A percentile compares a stretch with the other conserved stretches of the same genome.
These are phyloP conservation scores for Apotomis turbidana DNA, from an alignment of 2,888 invertebrate species.

Conservation along the genomic window DNA sequence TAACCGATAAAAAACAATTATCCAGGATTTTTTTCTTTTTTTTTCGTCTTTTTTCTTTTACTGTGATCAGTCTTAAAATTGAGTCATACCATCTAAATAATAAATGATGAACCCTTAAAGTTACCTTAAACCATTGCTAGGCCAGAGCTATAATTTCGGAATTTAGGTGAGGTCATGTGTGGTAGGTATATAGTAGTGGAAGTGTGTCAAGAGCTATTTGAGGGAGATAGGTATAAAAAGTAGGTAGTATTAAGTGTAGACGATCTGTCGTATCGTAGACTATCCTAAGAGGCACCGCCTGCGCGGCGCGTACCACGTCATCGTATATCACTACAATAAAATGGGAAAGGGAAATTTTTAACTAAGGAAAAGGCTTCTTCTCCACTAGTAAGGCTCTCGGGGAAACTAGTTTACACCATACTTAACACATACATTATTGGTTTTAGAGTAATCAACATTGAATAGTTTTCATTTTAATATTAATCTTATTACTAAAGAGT, in stretches of 20 bases:
- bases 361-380: slow-evolving; percentile 82
- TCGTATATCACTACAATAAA: slow-evolving; percentile 54
- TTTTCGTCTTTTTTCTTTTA: slow-evolving; percentile 63
- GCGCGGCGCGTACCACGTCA: slow-evolving; percentile 52
- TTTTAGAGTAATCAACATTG: slow-evolving; percentile 84
- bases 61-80: slow-evolving; percentile 84
- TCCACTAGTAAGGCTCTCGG: slow-evolving; percentile 80
- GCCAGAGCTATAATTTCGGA: slow-evolving; percentile 71
- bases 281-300: slow-evolving; percentile 40
- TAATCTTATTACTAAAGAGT: slow-evolving; percentile 83
- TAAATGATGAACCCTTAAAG: slow-evolving; percentile 77
- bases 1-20: slow-evolving; percentile 66
- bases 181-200: slow-evolving; percentile 54
- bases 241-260: slow-evolving; percentile 58
- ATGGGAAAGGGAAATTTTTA: slow-evolving; percentile 60
- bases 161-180: slow-evolving; percentile 52
- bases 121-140: slow-evolving; percentile 74
- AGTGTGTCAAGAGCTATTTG: slow-evolving; percentile 58
- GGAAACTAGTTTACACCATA: slow-evolving; percentile 79
- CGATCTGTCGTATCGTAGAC: slow-evolving; percentile 50
- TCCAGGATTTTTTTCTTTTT: slow-evolving; percentile 62
- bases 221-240: slow-evolving; percentile 60
- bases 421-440: slow-evolving; percentile 79
- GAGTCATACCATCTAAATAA: slow-evolving; percentile 83
- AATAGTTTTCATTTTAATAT: slow-evolving; percentile 81